phyloP scores from a whole-genome alignment of 2,113 vertebrate genomes.

The Larimichthys polyactis region DNA sequence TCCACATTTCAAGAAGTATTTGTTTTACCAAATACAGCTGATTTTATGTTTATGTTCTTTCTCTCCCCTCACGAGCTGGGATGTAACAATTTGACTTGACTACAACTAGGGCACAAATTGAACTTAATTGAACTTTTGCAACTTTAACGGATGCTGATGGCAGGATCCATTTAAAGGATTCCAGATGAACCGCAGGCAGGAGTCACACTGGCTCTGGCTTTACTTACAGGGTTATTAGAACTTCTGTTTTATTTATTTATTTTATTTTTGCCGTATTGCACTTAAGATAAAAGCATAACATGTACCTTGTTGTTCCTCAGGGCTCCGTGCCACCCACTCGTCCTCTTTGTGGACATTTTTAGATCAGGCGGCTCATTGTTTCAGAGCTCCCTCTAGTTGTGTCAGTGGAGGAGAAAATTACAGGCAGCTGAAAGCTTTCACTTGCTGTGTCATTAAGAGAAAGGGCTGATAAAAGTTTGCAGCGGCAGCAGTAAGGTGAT shows the following conservation, averaged over 20 bases:
- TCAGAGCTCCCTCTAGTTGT: constrained; percentile 11
- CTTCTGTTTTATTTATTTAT: neutral
- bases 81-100: neutral
- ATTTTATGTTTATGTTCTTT: too few species aligned
- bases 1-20: too few species aligned
- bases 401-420: constrained; percentile 43
- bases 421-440: constrained; percentile 7
- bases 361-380: neutral
- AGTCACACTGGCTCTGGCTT: neutral
- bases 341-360: constrained; percentile 18
- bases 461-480: constrained; percentile 28
- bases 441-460: neutral
- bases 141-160: constrained; percentile 11
- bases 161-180: constrained; percentile 15
- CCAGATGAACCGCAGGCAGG: neutral
- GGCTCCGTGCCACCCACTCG: neutral
- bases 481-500: constrained; percentile 12
- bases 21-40: neutral
- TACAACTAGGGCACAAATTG: neutral
- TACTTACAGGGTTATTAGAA: neutral
- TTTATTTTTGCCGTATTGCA: neutral
- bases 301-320: neutral
- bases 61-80: too few species aligned
- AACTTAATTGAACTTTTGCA: neutral
- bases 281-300: constrained; percentile 25